Base-by-base conservation (phyloP, 2,888 invertebrate genomes). In the Heterodera filipjevi region DNA sequence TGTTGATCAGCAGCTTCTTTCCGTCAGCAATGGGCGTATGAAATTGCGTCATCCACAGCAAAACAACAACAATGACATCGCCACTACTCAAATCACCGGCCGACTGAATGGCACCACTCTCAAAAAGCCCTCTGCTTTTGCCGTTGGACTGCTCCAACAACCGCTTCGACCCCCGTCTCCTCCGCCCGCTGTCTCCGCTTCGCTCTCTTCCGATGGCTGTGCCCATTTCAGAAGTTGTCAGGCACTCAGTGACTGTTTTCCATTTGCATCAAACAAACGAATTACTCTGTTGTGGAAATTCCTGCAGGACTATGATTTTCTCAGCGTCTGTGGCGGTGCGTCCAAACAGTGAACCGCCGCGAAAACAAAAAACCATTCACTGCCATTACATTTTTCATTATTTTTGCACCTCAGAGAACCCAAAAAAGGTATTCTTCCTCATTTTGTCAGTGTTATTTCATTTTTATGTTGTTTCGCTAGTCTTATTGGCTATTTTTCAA, bases 241-340 rank as follows among this genome's bases (percentile, higher is more conserved):
- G 1, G 73, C 35, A n/a, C 27, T 73, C n/a, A 27, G 73, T n/a
- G 64, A 73, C n/a, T 32, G 35, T 1, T 78, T 66, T 35, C 78
- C 78, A 27, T 78, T 77, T 39, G 68, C 79, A n/a, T 66, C 71
- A 32, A 27, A 14, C 49, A 64, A 72, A 32, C 68, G 79, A 32
- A 39, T 78, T 16, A 46, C 53, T 27, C 32, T 66, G 22, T 35
- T 79, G 12, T 79, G 79, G 79, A 77, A 77, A 32, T 79, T 79
- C 39, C 39, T 79, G 32, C 66, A 71, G n/a, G 10, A 59, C 22
- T 79, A 79, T 64, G 66, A 66, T 27, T 59, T n/a, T 59, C 59
- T 27, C 59, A 22, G 6, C 59, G 59, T 22, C 53, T n/a, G n/a
- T n/a, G 53, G 44, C 44, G 44, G 44, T 44, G 44, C 14, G 3